phyloP scores from a whole-genome alignment of 2,113 vertebrate species.

The Thunnus thynnus region DNA sequence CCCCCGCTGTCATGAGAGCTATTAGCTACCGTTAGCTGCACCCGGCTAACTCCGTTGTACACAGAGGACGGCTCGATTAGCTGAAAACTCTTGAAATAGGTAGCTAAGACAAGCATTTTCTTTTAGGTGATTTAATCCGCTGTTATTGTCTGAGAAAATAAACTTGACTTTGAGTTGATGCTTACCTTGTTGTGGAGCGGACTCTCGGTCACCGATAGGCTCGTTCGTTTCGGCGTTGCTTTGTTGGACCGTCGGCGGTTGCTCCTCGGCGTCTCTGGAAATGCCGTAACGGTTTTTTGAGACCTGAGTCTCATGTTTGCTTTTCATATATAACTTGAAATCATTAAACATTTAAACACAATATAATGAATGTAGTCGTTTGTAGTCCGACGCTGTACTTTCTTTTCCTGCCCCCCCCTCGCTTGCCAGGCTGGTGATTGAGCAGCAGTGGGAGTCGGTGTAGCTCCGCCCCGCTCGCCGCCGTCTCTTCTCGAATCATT shows the following conservation, averaged over 20 bases:
- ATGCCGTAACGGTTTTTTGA: constrained; percentile 25
- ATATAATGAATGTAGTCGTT: background rate
- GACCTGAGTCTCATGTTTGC: constrained; percentile 76
- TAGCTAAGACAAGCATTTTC: too few relatives aligned
- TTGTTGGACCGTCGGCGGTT: constrained; percentile 11
- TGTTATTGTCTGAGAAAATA: too few relatives aligned
- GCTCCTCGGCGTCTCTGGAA: constrained; percentile 44
- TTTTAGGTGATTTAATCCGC: too few relatives aligned
- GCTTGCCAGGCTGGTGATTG: background rate
- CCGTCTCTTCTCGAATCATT: constrained; percentile 38
- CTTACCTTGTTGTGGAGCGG: constrained; percentile 53
- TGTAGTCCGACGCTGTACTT: background rate
- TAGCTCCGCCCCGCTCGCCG: constrained; percentile 42
- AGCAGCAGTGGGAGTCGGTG: accelerated
- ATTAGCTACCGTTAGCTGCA: background rate
- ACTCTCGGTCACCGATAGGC: constrained; percentile 16
- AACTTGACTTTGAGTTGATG: background rate
- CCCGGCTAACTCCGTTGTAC: background rate
- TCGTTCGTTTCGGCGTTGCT: constrained; percentile 42
- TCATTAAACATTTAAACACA: background rate
- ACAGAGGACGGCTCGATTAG: too few relatives aligned
- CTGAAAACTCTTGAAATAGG: too few relatives aligned
- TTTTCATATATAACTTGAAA: background rate
- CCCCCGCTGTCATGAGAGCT: background rate
- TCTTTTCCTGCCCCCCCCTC: background rate